Evolutionary conservation across 2,888 invertebrate species (phyloP).

Genomic region (Chloroclysta siterata): DNA sequence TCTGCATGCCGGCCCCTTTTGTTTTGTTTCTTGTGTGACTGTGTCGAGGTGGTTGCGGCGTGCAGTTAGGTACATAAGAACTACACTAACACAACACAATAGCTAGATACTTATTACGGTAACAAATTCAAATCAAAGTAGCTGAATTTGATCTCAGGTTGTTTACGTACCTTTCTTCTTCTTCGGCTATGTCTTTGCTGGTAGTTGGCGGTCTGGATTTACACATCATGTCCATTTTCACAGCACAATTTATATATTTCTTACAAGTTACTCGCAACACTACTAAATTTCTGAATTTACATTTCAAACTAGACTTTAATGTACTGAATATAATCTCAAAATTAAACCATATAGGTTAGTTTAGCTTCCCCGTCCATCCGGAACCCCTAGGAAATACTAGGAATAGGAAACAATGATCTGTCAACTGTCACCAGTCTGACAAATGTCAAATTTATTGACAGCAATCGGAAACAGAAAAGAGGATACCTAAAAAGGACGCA

Average conservation of each 20-base stretch:
- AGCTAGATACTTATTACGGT: background rate
- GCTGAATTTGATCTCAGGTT: background rate
- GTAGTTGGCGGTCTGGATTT: slow-evolving; percentile 58
- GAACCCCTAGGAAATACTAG: slow-evolving; percentile 24
- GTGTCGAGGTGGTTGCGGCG: no score
- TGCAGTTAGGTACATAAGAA: no score
- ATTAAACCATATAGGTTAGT: no score
- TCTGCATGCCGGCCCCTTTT: no score
- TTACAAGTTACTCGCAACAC: background rate
- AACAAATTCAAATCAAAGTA: background rate
- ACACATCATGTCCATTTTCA: slow-evolving; percentile 68
- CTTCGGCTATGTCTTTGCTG: slow-evolving; percentile 65
- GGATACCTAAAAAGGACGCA: no score
- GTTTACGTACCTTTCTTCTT: slow-evolving; percentile 66
- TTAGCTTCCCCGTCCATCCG: background rate
- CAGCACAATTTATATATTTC: slow-evolving; percentile 41
- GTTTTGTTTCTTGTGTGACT: no score
- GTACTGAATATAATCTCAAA: no score
- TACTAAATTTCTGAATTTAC: background rate
- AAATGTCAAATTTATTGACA: no score
- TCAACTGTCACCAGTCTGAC: no score
- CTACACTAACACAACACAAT: no score
- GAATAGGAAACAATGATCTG: slow-evolving; percentile 32
- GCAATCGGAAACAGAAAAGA: no score
- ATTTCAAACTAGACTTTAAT: background rate